Evolutionary conservation across 2,113 vertebrate species (phyloP).

Genomic region (Tachuris rubrigastra): DNA sequence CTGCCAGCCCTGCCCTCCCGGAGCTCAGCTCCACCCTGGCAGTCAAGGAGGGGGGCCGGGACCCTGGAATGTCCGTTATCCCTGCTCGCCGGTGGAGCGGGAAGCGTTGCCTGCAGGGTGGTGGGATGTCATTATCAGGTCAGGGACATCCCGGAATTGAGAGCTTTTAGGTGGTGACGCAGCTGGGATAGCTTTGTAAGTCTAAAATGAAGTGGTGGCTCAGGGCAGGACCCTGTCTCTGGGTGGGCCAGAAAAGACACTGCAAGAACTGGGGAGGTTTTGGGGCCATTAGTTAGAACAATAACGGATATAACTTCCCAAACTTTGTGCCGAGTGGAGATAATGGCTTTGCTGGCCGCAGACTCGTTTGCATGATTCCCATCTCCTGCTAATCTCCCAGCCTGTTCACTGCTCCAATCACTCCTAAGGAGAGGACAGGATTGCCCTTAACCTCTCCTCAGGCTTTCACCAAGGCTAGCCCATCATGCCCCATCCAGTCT

Average conservation of each 20-base stretch:
- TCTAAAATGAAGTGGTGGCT: background rate
- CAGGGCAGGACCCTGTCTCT: background rate
- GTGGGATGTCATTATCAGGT: accelerated
- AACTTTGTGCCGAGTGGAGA: background rate
- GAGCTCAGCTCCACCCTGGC: accelerated
- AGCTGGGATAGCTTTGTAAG: background rate
- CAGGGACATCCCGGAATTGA: background rate
- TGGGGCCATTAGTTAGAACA: background rate
- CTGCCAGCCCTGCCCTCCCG: accelerated
- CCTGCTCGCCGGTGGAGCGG: accelerated
- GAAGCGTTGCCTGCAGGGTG: accelerated
- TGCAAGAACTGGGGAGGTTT: background rate
- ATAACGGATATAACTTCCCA: background rate
- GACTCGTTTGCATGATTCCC: background rate
- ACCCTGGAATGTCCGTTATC: background rate
- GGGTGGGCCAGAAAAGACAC: background rate
- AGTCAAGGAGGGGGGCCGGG: accelerated
- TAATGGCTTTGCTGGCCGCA: background rate
- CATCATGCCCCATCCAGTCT: background rate
- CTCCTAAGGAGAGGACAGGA: background rate
- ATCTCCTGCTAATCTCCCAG: background rate
- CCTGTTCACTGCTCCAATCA: background rate
- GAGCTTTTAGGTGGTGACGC: background rate
- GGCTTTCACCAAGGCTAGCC: background rate
- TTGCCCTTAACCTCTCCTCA: background rate